Evolutionary conservation across 2,113 vertebrate genomes (phyloP).

Genomic region (Chamaea fasciata): DNA sequence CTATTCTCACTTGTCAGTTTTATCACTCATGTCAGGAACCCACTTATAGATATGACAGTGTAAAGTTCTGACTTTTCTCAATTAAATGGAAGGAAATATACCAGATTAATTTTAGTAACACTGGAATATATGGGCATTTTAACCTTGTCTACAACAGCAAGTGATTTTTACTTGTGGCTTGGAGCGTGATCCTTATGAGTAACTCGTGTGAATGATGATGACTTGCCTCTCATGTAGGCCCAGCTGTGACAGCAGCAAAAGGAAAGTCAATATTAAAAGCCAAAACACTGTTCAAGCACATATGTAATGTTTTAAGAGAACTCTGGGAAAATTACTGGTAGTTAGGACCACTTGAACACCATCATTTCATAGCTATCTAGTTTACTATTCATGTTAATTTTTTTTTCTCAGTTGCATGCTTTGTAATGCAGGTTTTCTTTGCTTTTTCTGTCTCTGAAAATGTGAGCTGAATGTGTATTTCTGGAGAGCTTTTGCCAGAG

Average conservation of each 20-base stretch:
- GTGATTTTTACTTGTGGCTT: neutral
- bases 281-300: neutral
- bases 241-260: neutral
- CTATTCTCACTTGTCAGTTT: neutral
- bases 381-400: neutral
- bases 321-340: neutral
- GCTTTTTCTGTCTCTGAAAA: neutral
- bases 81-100: neutral
- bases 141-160: neutral
- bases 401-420: neutral
- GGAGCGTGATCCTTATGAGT: neutral
- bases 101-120: neutral
- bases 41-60: too few relatives aligned
- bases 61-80: neutral
- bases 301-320: neutral
- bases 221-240: neutral
- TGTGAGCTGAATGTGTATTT: neutral
- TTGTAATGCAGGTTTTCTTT: neutral
- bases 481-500: neutral
- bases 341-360: neutral
- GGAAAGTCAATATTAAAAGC: neutral
- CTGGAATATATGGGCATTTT: neutral
- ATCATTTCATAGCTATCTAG: neutral
- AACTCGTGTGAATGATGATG: neutral
- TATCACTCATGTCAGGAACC: neutral